A percentile compares a stretch with the other conserved stretches of the same genome.
Evolutionary conservation across 2,113 vertebrate genomes (phyloP).

Genomic region (Sylvia atricapilla): DNA sequence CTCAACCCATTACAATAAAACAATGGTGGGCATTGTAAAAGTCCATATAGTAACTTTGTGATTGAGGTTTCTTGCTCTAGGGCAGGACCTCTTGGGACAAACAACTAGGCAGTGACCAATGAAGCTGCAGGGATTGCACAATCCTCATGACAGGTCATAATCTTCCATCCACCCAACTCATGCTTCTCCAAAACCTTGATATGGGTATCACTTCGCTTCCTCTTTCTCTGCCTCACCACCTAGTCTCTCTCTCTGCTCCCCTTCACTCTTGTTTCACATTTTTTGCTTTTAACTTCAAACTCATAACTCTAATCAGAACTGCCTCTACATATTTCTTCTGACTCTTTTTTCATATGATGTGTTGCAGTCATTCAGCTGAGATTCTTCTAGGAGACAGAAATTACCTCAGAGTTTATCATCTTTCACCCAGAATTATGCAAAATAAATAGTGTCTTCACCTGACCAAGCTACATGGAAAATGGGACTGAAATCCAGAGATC

Average conservation of each 20-base stretch:
- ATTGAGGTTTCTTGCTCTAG: background rate
- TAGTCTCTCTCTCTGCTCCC: background rate
- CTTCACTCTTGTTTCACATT: background rate
- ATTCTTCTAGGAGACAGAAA: background rate
- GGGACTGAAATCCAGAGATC: background rate
- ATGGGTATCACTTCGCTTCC: background rate
- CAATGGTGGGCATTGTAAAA: background rate
- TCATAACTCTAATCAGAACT: background rate
- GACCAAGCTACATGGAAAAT: background rate
- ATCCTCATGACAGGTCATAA: background rate
- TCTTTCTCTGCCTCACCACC: background rate
- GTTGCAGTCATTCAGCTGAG: background rate
- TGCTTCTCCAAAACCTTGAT: background rate
- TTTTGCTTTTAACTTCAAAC: background rate
- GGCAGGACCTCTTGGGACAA: background rate
- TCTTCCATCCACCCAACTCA: background rate
- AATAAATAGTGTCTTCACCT: background rate
- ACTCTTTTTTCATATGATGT: background rate
- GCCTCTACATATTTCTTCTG: background rate
- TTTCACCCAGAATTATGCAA: background rate
- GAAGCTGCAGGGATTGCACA: background rate
- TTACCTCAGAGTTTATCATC: background rate
- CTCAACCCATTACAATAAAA: background rate
- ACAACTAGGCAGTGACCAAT: background rate
- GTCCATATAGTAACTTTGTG: background rate